Evolutionary conservation across 2,113 vertebrate genomes (phyloP).

Genomic region (Xiphophorus maculatus): DNA sequence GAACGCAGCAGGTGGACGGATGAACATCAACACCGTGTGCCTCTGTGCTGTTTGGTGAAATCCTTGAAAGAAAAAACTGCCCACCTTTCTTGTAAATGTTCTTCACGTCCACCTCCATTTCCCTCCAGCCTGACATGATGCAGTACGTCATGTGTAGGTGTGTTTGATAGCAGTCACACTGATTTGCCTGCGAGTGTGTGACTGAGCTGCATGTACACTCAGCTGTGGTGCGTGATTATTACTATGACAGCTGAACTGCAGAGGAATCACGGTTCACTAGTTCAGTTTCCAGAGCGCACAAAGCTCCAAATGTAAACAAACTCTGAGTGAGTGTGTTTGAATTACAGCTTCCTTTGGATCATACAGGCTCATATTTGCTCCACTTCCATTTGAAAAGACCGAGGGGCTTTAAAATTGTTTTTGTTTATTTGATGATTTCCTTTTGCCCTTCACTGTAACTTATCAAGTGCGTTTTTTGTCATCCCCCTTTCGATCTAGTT

Average conservation of each 20-base stretch:
- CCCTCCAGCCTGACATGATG: constrained; percentile 19
- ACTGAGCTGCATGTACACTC: constrained; percentile 53
- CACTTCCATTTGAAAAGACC: constrained; percentile 52
- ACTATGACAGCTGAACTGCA: constrained; percentile 75
- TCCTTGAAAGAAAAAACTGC: not conserved
- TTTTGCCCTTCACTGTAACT: not conserved
- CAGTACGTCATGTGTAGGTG: constrained; percentile 19
- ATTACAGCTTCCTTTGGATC: constrained; percentile 59
- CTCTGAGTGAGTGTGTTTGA: constrained; percentile 29
- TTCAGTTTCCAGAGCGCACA: constrained; percentile 70
- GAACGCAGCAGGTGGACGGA: not conserved
- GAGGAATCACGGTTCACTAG: constrained; percentile 73
- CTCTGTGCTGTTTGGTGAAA: not conserved
- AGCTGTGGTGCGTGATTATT: constrained; percentile 70
- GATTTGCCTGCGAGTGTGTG: constrained; percentile 24
- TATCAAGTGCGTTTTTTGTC: not conserved
- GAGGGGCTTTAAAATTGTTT: not conserved
- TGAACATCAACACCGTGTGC: not conserved
- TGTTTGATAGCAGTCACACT: constrained; percentile 32
- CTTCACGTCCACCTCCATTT: constrained; percentile 1
- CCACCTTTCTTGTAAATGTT: not conserved
- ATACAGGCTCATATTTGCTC: constrained; percentile 27
- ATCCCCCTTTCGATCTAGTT: not conserved
- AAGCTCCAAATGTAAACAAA: constrained; percentile 71
- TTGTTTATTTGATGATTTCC: not conserved